phyloP scores from a whole-genome alignment of 2,113 vertebrate species.

The Hucho hucho region DNA sequence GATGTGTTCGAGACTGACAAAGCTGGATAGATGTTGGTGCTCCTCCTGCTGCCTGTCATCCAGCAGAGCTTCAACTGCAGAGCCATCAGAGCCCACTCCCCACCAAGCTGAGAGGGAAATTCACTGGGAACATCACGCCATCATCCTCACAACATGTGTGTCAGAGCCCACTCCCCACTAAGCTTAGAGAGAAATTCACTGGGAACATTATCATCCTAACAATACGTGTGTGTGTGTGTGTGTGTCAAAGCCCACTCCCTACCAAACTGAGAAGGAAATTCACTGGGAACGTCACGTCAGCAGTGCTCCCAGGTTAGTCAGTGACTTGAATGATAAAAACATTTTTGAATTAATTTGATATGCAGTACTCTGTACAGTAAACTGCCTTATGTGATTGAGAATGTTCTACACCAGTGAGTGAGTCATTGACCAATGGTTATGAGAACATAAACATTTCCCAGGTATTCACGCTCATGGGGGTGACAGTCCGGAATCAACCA shows the following conservation, averaged over 20 bases:
- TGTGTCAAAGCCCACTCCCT: too few relatives aligned
- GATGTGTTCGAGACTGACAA: neutral
- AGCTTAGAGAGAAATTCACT: too few relatives aligned
- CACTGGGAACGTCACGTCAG: neutral
- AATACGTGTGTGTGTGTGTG: too few relatives aligned
- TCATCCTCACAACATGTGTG: too few relatives aligned
- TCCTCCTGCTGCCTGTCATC: too few relatives aligned
- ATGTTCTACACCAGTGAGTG: neutral
- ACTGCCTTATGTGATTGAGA: neutral
- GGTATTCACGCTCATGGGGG: conserved; percentile 12
- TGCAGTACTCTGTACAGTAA: neutral
- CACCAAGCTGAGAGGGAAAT: too few relatives aligned
- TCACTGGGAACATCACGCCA: neutral
- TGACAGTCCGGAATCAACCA: conserved; percentile 30
- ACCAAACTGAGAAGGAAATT: too few relatives aligned
- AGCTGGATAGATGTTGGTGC: neutral
- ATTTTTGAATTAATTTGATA: neutral
- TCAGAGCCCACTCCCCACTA: too few relatives aligned
- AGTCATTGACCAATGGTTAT: neutral
- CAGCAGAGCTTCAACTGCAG: too few relatives aligned
- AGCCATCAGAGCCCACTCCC: too few relatives aligned
- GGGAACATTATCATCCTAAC: neutral
- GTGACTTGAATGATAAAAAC: too few relatives aligned
- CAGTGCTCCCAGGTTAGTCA: neutral
- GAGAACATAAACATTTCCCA: conserved; percentile 18